Evolutionary conservation across 2,113 vertebrate species (phyloP).

Genomic region (Ursus arctos): DNA sequence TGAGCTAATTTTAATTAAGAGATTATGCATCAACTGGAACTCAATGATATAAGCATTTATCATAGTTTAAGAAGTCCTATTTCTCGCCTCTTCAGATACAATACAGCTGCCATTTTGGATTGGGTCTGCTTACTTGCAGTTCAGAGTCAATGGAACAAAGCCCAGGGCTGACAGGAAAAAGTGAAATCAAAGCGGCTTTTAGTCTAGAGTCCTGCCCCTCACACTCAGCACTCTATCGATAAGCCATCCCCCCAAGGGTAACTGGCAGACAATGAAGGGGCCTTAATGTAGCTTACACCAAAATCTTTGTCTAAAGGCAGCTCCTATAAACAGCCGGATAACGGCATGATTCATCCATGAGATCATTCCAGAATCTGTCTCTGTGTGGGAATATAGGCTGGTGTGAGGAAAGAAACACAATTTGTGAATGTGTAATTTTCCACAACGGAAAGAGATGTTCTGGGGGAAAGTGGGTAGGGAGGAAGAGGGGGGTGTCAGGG

Average conservation of each 20-base stretch:
- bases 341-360: slow-evolving; percentile 73
- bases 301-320: slow-evolving; percentile 70
- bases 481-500: not conserved
- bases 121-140: not conserved
- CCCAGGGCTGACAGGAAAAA: not conserved
- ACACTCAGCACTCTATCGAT: slow-evolving; percentile 7
- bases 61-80: not conserved
- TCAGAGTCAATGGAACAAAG: not conserved
- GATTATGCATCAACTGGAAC: not conserved
- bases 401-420: slow-evolving; percentile 58
- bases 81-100: not conserved
- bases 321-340: slow-evolving; percentile 48
- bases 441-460: slow-evolving; percentile 39
- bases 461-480: slow-evolving; percentile 36
- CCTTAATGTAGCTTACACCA: slow-evolving; percentile 50
- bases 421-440: slow-evolving; percentile 71
- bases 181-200: slow-evolving; percentile 16
- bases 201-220: not conserved
- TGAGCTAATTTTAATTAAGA: slow-evolving; percentile 65
- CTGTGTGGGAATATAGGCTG: slow-evolving; percentile 58
- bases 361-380: slow-evolving; percentile 64
- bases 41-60: not conserved
- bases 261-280: slow-evolving; percentile 58
- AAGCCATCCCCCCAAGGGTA: not conserved
- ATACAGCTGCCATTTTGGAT: not conserved